phyloP scores from a whole-genome alignment of 2,888 invertebrate genomes.

The Eupithecia insigniata region DNA sequence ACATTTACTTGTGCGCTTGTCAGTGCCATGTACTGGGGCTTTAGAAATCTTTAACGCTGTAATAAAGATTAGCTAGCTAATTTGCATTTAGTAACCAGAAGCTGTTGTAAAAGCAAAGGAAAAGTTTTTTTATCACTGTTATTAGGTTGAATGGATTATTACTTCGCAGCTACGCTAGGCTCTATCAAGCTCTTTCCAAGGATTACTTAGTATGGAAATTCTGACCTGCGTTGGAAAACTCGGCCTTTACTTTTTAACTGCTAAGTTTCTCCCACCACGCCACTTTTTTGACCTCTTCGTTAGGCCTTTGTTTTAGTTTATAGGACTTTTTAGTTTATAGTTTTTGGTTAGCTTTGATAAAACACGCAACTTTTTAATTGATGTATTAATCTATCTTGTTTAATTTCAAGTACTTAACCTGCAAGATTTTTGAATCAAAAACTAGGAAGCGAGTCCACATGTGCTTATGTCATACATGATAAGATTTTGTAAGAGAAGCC shows the following conservation, averaged over 20 bases:
- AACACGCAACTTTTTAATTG: background rate
- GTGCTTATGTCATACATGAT: background rate
- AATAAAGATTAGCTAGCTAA: background rate
- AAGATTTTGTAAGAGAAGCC: no score
- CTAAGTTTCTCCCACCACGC: slow-evolving; percentile 29
- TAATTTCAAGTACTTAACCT: background rate
- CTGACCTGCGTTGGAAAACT: slow-evolving; percentile 38
- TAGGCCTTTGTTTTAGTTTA: no score
- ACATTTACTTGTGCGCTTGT: background rate
- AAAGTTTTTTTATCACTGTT: slow-evolving; percentile 24
- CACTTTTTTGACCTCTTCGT: slow-evolving; percentile 13
- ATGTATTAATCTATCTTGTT: background rate
- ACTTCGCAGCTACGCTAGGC: slow-evolving; percentile 34
- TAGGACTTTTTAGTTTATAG: background rate
- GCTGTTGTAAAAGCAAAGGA: slow-evolving; percentile 3
- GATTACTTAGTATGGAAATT: slow-evolving; percentile 52
- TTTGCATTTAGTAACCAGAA: background rate
- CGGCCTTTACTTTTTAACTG: slow-evolving; percentile 23
- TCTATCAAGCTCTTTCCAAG: slow-evolving; percentile 40
- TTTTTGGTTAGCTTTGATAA: background rate
- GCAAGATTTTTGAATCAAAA: background rate
- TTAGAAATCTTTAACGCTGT: background rate
- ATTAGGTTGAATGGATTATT: slow-evolving; percentile 44
- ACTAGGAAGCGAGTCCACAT: background rate
- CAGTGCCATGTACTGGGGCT: background rate